Percentiles rank a stretch among this genome's conserved stretches.
Conservation (phyloP, 2,888 invertebrate genomes). For the Minunthozetes semirufus region DNA sequence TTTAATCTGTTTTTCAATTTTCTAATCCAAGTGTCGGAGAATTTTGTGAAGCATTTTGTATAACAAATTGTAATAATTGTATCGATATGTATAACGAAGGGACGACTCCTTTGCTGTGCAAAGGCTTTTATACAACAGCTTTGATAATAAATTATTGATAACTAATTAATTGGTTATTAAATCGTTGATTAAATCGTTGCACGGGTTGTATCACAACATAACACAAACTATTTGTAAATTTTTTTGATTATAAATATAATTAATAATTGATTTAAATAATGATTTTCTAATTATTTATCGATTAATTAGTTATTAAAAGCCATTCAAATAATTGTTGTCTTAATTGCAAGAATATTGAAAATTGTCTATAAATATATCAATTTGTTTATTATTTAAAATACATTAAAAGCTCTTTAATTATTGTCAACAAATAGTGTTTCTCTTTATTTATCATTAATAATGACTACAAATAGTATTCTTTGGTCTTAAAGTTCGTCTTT, state of each 20-base stretch:
- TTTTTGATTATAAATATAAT: too few relatives aligned
- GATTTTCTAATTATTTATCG: background rate
- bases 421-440: too few relatives aligned
- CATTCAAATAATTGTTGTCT: background rate
- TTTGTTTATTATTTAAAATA: background rate
- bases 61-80: background rate
- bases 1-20: background rate
- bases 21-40: background rate
- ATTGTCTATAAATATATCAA: too few relatives aligned
- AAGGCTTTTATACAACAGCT: conserved; percentile 7
- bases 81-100: background rate
- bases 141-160: background rate
- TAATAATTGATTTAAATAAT: background rate
- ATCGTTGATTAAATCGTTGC: conserved; percentile 4
- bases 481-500: conserved; percentile 35
- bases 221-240: background rate
- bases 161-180: background rate
- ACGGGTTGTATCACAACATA: background rate
- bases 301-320: background rate
- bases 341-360: too few relatives aligned
- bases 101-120: background rate
- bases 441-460: too few relatives aligned
- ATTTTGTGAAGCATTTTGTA: background rate
- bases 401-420: too few relatives aligned
- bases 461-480: background rate